Base-by-base conservation (phyloP, 2,888 invertebrate species). In the Cremastinae sp. region DNA sequence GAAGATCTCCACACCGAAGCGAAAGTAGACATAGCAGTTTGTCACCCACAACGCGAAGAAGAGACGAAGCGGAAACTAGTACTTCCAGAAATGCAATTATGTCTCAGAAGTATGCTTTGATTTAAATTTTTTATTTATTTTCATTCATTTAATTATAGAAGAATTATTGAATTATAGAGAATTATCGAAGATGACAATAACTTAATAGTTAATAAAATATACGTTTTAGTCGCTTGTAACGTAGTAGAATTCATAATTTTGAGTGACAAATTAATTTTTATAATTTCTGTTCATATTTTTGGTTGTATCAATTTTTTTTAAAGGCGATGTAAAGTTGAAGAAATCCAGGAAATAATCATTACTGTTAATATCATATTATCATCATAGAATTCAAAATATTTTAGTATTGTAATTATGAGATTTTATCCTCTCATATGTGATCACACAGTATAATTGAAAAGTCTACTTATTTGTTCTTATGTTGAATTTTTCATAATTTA, bases 61-160 rank as follows among this genome's bases (percentile, higher is more conserved):
- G 28, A 53, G 18, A 45, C 10, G 43, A 62, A 5, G 10, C 41
- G 10, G 14, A 47, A 41, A 7, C 43, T 7, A 16, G 39, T 35
- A 10, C 35, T 20, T 61, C 65, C 1, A 80, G 62, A 64, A 16
- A 43, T 69, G 20, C 74, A 5, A 55, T 80, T 22, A 81, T 80
- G 81, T 79, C 80, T 12, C 71, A 81, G 59, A 81, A 78, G 81
- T 81, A 28, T 55, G 74, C 49, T 61, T 58, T 18, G 1, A 58
- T 12, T 9, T 5, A 35, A 49, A 22, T 43, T 37, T 49, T 69
- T 39, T 12, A 9, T 55, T 45, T n/a, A n/a, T n/a, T n/a, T n/a
- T n/a, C n/a, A n/a, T n/a, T n/a, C n/a, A n/a, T 35, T 35, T 41
- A 8, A n/a, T 53, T 51, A 37, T 66, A 7, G n/a, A 7, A 39